These are phyloP conservation scores for Drosophila chauvacae DNA, from an alignment of 1,140 invertebrate species.

Conservation along the genomic window DNA sequence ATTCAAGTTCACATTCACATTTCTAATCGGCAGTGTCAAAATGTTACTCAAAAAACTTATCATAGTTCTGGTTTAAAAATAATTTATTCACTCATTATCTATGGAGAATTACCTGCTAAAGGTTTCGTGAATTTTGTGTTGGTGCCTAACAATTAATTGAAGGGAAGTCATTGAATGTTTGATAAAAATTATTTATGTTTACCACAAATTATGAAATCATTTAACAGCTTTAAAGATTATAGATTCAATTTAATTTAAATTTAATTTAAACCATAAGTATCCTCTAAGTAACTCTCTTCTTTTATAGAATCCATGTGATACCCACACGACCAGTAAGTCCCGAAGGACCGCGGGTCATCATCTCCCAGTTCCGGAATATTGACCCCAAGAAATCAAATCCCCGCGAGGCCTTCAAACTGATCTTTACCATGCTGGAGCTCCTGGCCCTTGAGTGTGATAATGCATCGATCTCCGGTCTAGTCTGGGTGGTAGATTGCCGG, in stretches of 20 bases:
- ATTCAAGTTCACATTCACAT: conserved; percentile 1
- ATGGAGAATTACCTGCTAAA: not conserved
- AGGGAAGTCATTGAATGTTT: not conserved
- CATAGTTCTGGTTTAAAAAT: not conserved
- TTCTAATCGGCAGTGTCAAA: conserved; percentile 30
- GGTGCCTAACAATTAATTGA: not conserved
- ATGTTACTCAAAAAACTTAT: conserved; percentile 3
- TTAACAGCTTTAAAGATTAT: not conserved
- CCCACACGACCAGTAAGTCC: conserved; percentile 50
- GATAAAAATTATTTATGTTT: not conserved
- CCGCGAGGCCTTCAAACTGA: conserved; percentile 70
- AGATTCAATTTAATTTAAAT: not conserved
- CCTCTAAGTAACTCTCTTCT: conserved; percentile 1
- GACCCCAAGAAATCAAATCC: conserved; percentile 71
- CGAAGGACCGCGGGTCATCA: conserved; percentile 62
- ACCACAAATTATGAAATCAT: not conserved
- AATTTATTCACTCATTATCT: conserved; percentile 19
- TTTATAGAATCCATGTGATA: conserved; percentile 67
- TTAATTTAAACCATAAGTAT: too few relatives aligned
- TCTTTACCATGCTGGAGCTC: conserved; percentile 74
- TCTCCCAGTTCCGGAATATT: conserved; percentile 70
- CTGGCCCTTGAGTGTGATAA: conserved; percentile 71
- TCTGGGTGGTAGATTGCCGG: conserved; percentile 63
- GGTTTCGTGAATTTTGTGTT: conserved; percentile 1
- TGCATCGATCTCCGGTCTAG: conserved; percentile 55